Conservation (phyloP, 2,888 invertebrate species). For the Metopia argyrocephala region DNA sequence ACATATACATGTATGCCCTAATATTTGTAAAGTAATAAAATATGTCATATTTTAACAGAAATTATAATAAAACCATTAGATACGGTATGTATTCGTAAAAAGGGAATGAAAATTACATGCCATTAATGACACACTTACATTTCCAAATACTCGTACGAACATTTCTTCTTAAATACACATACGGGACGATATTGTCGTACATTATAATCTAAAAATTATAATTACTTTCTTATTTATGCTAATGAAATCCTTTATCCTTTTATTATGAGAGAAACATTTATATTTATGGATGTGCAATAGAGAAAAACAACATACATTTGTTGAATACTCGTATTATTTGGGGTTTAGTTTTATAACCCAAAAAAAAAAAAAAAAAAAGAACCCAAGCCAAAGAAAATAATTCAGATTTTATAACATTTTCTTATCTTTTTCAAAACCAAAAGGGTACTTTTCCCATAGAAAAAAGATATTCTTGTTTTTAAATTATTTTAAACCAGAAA, state of each 20-base stretch:
- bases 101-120: slow-evolving; percentile 4
- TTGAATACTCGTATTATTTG: neutral
- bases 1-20: slow-evolving; percentile 1
- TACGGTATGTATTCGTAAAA: slow-evolving; percentile 61
- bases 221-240: slow-evolving; percentile 61
- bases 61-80: slow-evolving; percentile 75
- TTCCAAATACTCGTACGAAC: neutral
- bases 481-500: neutral
- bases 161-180: slow-evolving; percentile 17
- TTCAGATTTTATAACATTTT: slow-evolving; percentile 29
- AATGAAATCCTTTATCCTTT: slow-evolving; percentile 58
- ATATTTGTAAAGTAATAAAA: slow-evolving; percentile 71
- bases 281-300: slow-evolving; percentile 20
- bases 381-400: neutral
- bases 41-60: slow-evolving; percentile 76
- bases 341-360: slow-evolving; percentile 21
- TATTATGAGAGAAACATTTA: slow-evolving; percentile 25
- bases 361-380: neutral
- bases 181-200: slow-evolving; percentile 21
- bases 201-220: slow-evolving; percentile 54
- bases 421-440: slow-evolving; percentile 29
- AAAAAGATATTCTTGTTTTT: slow-evolving; percentile 1
- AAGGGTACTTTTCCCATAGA: neutral
- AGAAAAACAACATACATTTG: neutral
- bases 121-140: slow-evolving; percentile 45